Conservation (phyloP, 2,888 invertebrate species). For the Halictus ligatus region DNA sequence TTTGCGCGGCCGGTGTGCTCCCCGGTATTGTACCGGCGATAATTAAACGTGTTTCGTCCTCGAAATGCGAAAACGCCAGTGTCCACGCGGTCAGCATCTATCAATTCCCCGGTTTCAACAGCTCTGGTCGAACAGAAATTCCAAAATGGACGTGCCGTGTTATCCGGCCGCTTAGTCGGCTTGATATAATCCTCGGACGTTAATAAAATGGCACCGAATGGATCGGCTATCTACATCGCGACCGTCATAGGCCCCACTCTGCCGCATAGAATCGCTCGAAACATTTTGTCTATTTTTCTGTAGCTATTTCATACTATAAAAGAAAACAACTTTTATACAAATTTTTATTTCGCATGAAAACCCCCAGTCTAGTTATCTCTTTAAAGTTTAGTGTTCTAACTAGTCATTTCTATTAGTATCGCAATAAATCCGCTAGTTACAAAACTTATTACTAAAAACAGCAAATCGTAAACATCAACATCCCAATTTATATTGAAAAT, state of each 20-base stretch:
- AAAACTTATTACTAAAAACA: too few relatives aligned
- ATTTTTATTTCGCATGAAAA: too few relatives aligned
- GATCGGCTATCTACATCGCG: neutral
- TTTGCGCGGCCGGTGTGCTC: neutral
- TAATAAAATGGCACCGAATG: conserved; percentile 15
- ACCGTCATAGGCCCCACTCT: neutral
- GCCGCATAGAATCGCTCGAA: neutral
- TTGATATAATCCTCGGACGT: conserved; percentile 20
- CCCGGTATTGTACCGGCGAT: neutral
- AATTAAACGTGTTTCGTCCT: conserved; percentile 5
- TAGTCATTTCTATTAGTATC: too few relatives aligned
- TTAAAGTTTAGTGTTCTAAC: too few relatives aligned
- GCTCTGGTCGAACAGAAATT: neutral
- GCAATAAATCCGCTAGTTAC: too few relatives aligned
- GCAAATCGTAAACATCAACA: too few relatives aligned
- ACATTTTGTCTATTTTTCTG: neutral
- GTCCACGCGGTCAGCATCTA: neutral
- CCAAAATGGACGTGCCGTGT: conserved; percentile 4
- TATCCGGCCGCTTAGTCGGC: neutral
- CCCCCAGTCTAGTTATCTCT: too few relatives aligned
- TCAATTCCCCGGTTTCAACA: conserved; percentile 5
- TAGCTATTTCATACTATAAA: too few relatives aligned
- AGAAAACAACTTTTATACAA: too few relatives aligned
- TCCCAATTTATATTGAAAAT: too few relatives aligned
- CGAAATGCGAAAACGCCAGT: neutral